phyloP scores from a whole-genome alignment of 2,797 vertebrate species.

The Semotilus atromaculatus region DNA sequence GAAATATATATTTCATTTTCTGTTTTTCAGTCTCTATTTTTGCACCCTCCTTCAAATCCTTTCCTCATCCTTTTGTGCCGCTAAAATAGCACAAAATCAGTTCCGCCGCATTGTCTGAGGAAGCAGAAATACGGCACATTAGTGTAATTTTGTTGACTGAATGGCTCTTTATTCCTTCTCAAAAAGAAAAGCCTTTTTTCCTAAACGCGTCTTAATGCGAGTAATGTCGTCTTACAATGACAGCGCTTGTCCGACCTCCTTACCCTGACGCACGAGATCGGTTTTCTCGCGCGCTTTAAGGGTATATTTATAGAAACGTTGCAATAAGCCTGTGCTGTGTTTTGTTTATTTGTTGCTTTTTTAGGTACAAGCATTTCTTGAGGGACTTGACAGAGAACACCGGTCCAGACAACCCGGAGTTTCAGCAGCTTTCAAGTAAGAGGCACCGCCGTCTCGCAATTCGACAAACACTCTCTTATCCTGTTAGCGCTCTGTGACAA shows the following conservation, averaged over 20 bases:
- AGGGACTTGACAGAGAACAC: constrained; percentile 87
- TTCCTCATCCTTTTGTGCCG: background rate
- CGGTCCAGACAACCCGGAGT: constrained; percentile 78
- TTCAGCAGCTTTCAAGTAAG: constrained; percentile 87
- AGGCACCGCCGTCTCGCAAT: constrained; percentile 59
- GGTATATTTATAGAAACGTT: constrained; percentile 40
- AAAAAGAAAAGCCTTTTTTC: constrained; percentile 39
- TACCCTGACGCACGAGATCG: constrained; percentile 32
- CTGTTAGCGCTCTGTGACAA: constrained; percentile 55
- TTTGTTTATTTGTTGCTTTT: constrained; percentile 63
- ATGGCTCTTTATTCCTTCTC: constrained; percentile 39
- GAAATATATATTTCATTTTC: constrained; percentile 38
- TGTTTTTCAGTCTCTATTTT: constrained; percentile 4
- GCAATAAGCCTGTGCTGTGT: constrained; percentile 41
- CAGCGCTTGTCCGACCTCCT: constrained; percentile 40
- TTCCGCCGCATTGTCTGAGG: background rate
- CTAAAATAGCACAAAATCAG: constrained; percentile 16
- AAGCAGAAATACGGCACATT: constrained; percentile 26
- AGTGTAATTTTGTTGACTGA: constrained; percentile 32
- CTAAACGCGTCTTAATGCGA: constrained; percentile 32
- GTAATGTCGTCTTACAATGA: constrained; percentile 33
- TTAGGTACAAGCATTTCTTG: constrained; percentile 87
- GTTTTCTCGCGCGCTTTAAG: constrained; percentile 3
- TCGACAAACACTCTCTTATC: constrained; percentile 49
- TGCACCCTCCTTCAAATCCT: background rate